Evolutionary conservation across 2,888 invertebrate genomes (phyloP), one percentile per base, ranked within the genome.

Genomic region (Lapara coniferarum): DNA sequence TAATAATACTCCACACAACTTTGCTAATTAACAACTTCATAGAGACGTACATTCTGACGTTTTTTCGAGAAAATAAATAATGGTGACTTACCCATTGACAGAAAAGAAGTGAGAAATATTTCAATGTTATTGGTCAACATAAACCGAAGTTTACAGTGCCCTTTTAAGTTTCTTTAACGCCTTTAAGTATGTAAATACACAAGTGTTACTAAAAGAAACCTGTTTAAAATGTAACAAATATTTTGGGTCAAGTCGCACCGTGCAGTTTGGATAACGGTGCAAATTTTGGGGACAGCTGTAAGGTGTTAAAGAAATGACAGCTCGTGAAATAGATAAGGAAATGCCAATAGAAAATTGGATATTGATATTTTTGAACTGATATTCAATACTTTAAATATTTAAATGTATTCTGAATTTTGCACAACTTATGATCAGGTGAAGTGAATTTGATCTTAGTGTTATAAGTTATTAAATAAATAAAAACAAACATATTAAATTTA

Each of bases 151-250:
- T 46, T 16, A 12, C 44, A 16, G 16, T n/a, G 7, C 13, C 58
- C 58, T 58, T 58, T n/a, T n/a, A n/a, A 57, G 57, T 37, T n/a
- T 37, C 30, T 58, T 37, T n/a, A n/a, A 58, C 58, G n/a, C 58
- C 58, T 58, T 58, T 58, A 37, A 37, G 10, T 37, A n/a, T 10
- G 37, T n/a, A 37, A 37, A 58, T n/a, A 58, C 10, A n/a, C 10
- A n/a, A 58, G 59, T 16, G 44, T 59, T 59, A 37, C 37, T 37
- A 5, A 7, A 10, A 16, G 59, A 16, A 59, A 59, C 59, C 16
- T 6, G 59, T 59, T 59, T 46, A 59, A 59, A 16, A 12, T 59
- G 16, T 44, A 44, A 59, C n/a, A 46, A 44, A n/a, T n/a, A n/a
- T 59, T 59, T 4, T 16, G 44, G 44, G 44, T 46, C 44, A 46